Percentiles rank a stretch among this genome's conserved stretches.
Evolutionary conservation across 2,797 vertebrate genomes (phyloP).

Genomic region (Cheirogaleus major): DNA sequence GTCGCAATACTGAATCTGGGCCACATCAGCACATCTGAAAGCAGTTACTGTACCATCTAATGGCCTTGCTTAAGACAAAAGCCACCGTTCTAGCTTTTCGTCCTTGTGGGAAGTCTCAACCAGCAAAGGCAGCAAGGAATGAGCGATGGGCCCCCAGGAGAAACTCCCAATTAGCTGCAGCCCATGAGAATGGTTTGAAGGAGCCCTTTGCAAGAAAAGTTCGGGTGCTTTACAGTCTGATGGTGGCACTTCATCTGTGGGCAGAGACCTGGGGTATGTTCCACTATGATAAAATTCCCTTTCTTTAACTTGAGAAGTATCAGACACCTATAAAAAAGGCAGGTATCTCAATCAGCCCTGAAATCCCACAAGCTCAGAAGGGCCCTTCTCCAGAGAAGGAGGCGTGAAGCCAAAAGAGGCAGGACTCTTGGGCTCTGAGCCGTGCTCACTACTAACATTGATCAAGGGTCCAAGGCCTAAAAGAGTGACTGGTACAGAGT

Average conservation of each 20-base stretch:
- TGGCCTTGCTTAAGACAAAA: slow-evolving; percentile 39
- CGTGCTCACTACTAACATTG: neutral
- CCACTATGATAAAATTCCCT: neutral
- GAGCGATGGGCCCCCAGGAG: neutral
- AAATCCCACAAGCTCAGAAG: neutral
- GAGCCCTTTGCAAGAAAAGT: neutral
- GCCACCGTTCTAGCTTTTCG: neutral
- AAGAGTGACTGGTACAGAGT: neutral
- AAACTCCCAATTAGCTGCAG: neutral
- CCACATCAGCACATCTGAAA: slow-evolving; percentile 37
- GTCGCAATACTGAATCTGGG: neutral
- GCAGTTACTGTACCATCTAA: slow-evolving; percentile 1
- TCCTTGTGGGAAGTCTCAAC: neutral
- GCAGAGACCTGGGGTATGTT: neutral
- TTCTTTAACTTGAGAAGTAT: neutral
- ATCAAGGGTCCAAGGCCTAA: neutral
- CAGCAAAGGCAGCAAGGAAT: neutral
- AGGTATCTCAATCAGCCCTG: neutral
- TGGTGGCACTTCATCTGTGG: neutral
- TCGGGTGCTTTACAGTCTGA: neutral
- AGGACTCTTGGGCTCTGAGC: neutral
- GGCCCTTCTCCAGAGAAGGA: neutral
- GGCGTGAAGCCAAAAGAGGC: neutral
- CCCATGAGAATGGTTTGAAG: neutral
- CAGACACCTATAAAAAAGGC: neutral